Base-by-base conservation (phyloP, 1,140 invertebrate genomes). In the Tetragonula clypearis region DNA sequence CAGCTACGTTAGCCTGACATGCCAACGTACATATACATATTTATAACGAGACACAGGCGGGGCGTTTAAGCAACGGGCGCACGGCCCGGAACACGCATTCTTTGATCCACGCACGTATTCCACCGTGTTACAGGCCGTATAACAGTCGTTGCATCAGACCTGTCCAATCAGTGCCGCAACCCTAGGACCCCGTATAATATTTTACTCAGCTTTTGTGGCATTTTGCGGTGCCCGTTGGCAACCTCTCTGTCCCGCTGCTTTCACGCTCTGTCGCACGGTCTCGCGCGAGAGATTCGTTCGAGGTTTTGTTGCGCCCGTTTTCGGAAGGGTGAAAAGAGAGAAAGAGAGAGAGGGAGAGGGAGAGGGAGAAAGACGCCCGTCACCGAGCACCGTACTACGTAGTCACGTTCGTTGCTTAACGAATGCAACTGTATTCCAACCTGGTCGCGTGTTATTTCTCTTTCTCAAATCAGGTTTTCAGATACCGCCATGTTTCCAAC, bases 361-460 rank as follows among this genome's bases (percentile, higher is more conserved):
- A 49, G 41, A 41, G 55, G 58, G 19, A 12, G 23, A 49, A 79
- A 89, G 85, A 81, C 17, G 30, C 19, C 17, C 77, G n/a, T 14
- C 65, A 74, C 41, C 82, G 82, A 49, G 41, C 41, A 49, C 87
- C 77, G 69, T 79, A 86, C 66, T 79, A 86, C 87, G 87, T 91
- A 91, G 91, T 92, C 91, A 92, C 91, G 91, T 92, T 90, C 88
- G 84, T 89, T 87, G 87, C 84, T 87, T 91, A 92, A 92, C 90
- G 88, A 91, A 91, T 83, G 86, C 82, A 79, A 49, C 72, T 82
- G 62, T 87, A 82, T 85, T 82, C 87, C 81, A 65, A 41, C 66
- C 60, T 66, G 49, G 68, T 79, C 71, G 84, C 79, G n/a, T 81
- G 85, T 87, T 87, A 85, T 88, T 86, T 86, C 80, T 84, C 82